Conservation (phyloP, 2,113 vertebrate genomes). For the Mirza zaza region DNA sequence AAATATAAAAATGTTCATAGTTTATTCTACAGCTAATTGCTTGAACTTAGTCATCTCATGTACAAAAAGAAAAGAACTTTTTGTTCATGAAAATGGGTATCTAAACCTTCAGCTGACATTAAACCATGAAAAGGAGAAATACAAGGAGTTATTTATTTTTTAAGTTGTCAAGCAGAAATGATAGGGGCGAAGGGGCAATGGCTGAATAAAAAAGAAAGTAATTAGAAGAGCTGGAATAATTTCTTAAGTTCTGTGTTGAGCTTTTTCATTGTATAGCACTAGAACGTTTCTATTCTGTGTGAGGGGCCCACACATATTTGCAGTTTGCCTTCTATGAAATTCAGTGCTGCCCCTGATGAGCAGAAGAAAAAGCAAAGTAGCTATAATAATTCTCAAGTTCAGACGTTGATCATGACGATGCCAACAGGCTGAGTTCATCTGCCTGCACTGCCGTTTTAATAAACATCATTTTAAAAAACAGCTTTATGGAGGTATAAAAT, state of each 20-base stretch:
- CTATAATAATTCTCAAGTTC: neutral
- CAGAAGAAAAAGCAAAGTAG: neutral
- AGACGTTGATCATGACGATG: neutral
- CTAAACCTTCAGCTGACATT: neutral
- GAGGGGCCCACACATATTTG: neutral
- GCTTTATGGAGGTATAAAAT: neutral
- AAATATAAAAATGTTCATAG: neutral
- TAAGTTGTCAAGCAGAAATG: constrained; percentile 47
- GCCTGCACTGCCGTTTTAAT: neutral
- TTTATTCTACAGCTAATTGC: constrained; percentile 31
- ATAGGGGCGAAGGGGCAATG: neutral
- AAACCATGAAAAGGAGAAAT: neutral
- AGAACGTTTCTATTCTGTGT: neutral
- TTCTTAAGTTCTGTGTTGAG: neutral
- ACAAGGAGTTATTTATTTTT: neutral
- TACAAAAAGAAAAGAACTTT: constrained; percentile 7
- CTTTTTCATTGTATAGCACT: neutral
- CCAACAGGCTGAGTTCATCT: neutral
- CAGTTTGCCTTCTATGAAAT: neutral
- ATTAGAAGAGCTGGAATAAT: neutral
- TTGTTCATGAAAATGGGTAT: neutral
- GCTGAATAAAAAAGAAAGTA: neutral
- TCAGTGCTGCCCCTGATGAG: neutral
- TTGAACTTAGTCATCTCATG: neutral
- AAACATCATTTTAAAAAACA: neutral